phyloP scores from a whole-genome alignment of 2,888 invertebrate species.

The Acleris emargana region DNA sequence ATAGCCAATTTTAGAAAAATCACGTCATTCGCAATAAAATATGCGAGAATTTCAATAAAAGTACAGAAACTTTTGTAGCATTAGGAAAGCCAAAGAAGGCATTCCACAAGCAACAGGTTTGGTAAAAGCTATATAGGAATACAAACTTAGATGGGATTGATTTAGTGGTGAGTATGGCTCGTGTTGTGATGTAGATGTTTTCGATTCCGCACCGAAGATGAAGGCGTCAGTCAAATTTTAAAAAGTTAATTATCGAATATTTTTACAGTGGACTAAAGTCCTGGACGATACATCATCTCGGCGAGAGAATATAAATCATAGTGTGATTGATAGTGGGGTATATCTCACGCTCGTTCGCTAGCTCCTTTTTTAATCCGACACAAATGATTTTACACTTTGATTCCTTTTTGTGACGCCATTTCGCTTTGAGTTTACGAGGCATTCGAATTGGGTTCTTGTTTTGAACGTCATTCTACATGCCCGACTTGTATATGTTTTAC shows the following conservation, averaged over 20 bases:
- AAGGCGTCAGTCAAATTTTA: slow-evolving; percentile 79
- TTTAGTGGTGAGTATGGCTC: slow-evolving; percentile 38
- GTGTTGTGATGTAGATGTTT: slow-evolving; percentile 40
- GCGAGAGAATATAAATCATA: slow-evolving; percentile 78
- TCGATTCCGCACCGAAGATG: slow-evolving; percentile 54
- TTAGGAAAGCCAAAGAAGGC: slow-evolving; percentile 51
- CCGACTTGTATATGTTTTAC: not conserved
- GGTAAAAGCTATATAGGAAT: not conserved
- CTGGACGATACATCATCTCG: slow-evolving; percentile 75
- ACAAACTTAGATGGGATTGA: slow-evolving; percentile 9
- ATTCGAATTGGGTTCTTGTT: slow-evolving; percentile 50
- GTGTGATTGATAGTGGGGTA: slow-evolving; percentile 79
- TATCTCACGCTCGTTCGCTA: slow-evolving; percentile 78
- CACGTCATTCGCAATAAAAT: slow-evolving; percentile 44
- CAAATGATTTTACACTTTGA: slow-evolving; percentile 81
- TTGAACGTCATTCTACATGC: slow-evolving; percentile 4
- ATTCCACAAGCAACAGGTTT: slow-evolving; percentile 55
- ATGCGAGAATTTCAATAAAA: slow-evolving; percentile 56
- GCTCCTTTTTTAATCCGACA: slow-evolving; percentile 81
- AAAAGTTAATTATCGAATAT: slow-evolving; percentile 83
- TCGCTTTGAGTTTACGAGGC: slow-evolving; percentile 66
- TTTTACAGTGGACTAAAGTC: slow-evolving; percentile 65
- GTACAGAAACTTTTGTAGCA: slow-evolving; percentile 54
- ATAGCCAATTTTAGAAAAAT: slow-evolving; percentile 35
- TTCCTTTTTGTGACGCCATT: slow-evolving; percentile 74